A percentile compares a stretch with the other conserved stretches of the same genome.
Evolutionary conservation across 2,797 vertebrate species (phyloP).

Genomic region (Chiroxiphia lanceolata): DNA sequence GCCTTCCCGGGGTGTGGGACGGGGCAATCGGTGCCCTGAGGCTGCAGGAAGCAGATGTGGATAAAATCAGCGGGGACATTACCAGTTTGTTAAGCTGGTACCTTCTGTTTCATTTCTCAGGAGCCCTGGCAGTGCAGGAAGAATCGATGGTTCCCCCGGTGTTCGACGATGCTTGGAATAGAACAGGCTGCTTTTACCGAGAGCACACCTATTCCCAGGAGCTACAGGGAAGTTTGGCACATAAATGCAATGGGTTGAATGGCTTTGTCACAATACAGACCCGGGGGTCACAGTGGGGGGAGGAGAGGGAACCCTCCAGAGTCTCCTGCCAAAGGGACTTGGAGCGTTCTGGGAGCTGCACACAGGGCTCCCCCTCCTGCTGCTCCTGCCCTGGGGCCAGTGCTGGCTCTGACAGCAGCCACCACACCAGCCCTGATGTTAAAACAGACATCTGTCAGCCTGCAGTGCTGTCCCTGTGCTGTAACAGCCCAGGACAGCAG

Average conservation of each 20-base stretch:
- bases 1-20: background rate
- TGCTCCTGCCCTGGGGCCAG: background rate
- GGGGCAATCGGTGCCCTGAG: background rate
- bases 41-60: background rate
- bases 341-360: background rate
- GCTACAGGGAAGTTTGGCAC: background rate
- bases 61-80: background rate
- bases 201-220: background rate
- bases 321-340: background rate
- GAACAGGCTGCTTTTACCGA: background rate
- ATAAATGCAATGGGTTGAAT: background rate
- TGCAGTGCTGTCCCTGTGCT: background rate
- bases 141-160: background rate
- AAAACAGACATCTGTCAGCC: background rate
- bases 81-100: background rate
- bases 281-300: background rate
- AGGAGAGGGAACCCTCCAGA: background rate
- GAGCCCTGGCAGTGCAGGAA: background rate
- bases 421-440: background rate
- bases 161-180: background rate
- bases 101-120: background rate
- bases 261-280: background rate
- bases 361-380: background rate
- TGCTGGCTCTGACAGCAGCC: background rate
- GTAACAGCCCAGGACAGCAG: background rate